Evolutionary conservation across 30 jellyfish, hydroid and myxozoan genomes (phyloP).

Genomic region (Phacellophora camtschatica): DNA sequence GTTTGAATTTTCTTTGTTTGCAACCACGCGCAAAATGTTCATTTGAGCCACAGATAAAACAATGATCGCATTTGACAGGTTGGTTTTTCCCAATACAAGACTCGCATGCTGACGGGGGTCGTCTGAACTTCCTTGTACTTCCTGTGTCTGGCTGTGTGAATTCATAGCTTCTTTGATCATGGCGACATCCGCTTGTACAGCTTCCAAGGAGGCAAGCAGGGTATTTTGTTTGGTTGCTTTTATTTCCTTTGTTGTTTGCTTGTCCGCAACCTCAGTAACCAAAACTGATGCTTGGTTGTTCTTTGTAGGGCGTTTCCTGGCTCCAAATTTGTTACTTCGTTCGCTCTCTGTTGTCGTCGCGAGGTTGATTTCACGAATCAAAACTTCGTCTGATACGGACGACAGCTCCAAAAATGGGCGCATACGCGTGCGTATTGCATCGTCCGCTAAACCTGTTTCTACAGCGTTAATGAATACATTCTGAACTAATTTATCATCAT

Average conservation of each 20-base stretch:
- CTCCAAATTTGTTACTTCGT: slow-evolving; percentile 12
- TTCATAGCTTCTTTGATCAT: slow-evolving; percentile 19
- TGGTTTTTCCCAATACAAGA: slow-evolving; percentile 25
- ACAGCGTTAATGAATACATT: slow-evolving; percentile 37
- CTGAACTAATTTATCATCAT: slow-evolving; percentile 20
- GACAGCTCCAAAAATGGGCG: slow-evolving; percentile 14
- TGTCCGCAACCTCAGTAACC: slow-evolving; percentile 12
- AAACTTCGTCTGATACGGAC: slow-evolving; percentile 30
- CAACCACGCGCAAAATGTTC: slow-evolving; percentile 68
- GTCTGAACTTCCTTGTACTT: neutral
- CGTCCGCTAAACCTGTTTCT: slow-evolving; percentile 34
- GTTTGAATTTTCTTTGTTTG: slow-evolving; percentile 22
- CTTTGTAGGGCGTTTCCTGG: neutral
- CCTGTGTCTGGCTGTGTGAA: slow-evolving; percentile 17
- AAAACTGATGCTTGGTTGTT: neutral
- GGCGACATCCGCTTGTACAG: slow-evolving; percentile 20
- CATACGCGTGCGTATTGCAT: slow-evolving; percentile 44
- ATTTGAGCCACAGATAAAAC: slow-evolving; percentile 34
- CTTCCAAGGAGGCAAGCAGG: slow-evolving; percentile 5
- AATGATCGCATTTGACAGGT: slow-evolving; percentile 43
- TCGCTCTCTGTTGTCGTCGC: slow-evolving; percentile 37
- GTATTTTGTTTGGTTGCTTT: neutral
- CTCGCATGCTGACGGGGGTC: slow-evolving; percentile 31
- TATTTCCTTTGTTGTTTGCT: slow-evolving; percentile 1
- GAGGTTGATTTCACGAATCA: slow-evolving; percentile 17